Evolutionary conservation across 2,113 vertebrate genomes (phyloP).

Genomic region (Gymnarchus niloticus): DNA sequence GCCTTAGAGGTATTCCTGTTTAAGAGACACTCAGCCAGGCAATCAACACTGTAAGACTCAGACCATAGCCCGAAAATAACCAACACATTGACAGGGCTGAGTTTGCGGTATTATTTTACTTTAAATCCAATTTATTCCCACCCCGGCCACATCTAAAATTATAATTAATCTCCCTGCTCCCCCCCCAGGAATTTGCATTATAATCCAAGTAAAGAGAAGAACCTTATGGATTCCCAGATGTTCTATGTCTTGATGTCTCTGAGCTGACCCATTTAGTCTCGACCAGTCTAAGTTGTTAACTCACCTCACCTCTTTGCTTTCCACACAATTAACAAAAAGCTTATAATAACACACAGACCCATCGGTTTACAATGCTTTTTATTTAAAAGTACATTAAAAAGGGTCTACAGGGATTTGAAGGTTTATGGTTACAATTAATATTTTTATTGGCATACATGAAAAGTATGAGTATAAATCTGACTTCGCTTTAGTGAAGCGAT

Average conservation of each 20-base stretch:
- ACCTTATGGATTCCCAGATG: not conserved
- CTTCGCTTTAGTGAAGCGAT: not conserved
- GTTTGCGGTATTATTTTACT: not conserved
- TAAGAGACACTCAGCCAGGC: not conserved
- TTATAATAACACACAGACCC: constrained; percentile 15
- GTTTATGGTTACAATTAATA: not conserved
- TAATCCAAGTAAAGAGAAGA: not conserved
- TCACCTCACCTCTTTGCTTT: not conserved
- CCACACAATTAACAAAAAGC: not conserved
- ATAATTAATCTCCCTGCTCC: not conserved
- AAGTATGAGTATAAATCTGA: not conserved
- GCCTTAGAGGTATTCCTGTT: not conserved
- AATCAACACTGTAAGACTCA: not conserved
- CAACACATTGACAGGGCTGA: not conserved
- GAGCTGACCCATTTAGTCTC: not conserved
- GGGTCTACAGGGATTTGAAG: not conserved
- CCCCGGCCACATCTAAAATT: not conserved
- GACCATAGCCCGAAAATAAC: no score
- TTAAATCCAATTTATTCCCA: not conserved
- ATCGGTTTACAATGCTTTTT: constrained; percentile 11
- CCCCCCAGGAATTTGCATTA: not conserved
- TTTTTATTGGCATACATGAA: not conserved
- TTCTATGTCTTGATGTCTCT: not conserved
- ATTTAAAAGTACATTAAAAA: constrained; percentile 9
- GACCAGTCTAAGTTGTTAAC: not conserved